Evolutionary conservation across 2,888 invertebrate genomes (phyloP).

Genomic region (Apocheima hispidaria): DNA sequence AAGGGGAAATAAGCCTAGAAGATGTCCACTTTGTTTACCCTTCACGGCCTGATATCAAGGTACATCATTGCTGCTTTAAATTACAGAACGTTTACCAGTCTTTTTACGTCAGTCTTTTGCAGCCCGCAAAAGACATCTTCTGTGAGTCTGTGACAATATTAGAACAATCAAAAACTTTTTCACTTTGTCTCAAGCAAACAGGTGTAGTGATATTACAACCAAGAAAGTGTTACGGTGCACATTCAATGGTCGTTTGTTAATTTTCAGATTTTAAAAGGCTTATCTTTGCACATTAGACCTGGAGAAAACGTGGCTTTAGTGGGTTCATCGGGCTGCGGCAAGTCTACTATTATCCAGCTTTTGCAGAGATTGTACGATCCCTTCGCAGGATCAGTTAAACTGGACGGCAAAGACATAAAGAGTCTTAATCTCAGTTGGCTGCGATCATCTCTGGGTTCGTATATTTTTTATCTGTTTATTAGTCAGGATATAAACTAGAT

Average conservation of each 20-base stretch:
- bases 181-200: not conserved
- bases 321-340: conserved; percentile 92
- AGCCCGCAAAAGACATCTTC: too few relatives aligned
- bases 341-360: conserved; percentile 92
- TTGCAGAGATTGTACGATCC: conserved; percentile 91
- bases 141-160: too few relatives aligned
- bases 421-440: conserved; percentile 91
- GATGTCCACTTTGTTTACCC: conserved; percentile 92
- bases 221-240: too few relatives aligned
- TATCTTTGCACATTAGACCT: conserved; percentile 87
- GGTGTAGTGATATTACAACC: not conserved
- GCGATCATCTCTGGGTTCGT: conserved; percentile 89
- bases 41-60: conserved; percentile 90
- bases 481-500: not conserved
- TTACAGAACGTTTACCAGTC: not conserved
- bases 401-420: conserved; percentile 89
- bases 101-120: too few relatives aligned
- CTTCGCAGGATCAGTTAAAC: conserved; percentile 80
- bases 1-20: conserved; percentile 89
- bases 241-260: not conserved
- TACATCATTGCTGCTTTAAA: not conserved
- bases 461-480: not conserved
- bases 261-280: conserved; percentile 88
- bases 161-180: not conserved
- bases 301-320: conserved; percentile 91